Evolutionary conservation across 2,113 vertebrate genomes (phyloP), one percentile per base, ranked within the genome.

Genomic region (Orientallactaga bullata): DNA sequence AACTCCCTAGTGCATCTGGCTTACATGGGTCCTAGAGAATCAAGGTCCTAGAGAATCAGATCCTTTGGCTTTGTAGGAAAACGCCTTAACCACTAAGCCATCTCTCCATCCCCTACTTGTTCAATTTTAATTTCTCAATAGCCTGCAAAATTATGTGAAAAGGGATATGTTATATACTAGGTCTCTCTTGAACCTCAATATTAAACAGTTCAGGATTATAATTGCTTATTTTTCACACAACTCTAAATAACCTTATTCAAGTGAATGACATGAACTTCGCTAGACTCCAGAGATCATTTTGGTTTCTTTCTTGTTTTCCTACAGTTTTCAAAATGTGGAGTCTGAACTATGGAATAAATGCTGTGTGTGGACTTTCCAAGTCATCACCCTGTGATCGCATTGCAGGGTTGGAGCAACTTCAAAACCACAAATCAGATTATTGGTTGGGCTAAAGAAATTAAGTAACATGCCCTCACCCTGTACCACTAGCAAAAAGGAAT

Each of bases 111-210:
- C n/a, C n/a, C n/a, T n/a, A n/a, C n/a, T n/a, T n/a, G 73, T 85
- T 58, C 37, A 60, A 32, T 68, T 89, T 89, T 78, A 94, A 84
- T 80, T 80, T 90, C n/a, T 90, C 42, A 60, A 8, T 23, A 30
- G 71, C 28, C 63, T 90, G 42, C 88, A 85, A 73, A 74, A 20
- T 69, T 76, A 18, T 60, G 6, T n/a, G 65, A 17, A 78, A 86
- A 18, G 3, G 66, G 5, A 6, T 66, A 0, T 69, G 42, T 71
- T 89, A 39, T 76, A 89, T 58, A 63, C 30, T n/a, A 17, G n/a
- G 20, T 80, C 30, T 32, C 51, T 13, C 55, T 76, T 86, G 55
- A 90, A 61, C 9, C 2, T 39, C 35, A n/a, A 16, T 28, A 60
- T 63, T 74, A 89, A 83, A 51, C 10, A 76, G 71, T 37, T 89